Evolutionary conservation across 2,113 vertebrate species (phyloP), one percentile per base, ranked within the genome.

Genomic region (Penelope pileata): DNA sequence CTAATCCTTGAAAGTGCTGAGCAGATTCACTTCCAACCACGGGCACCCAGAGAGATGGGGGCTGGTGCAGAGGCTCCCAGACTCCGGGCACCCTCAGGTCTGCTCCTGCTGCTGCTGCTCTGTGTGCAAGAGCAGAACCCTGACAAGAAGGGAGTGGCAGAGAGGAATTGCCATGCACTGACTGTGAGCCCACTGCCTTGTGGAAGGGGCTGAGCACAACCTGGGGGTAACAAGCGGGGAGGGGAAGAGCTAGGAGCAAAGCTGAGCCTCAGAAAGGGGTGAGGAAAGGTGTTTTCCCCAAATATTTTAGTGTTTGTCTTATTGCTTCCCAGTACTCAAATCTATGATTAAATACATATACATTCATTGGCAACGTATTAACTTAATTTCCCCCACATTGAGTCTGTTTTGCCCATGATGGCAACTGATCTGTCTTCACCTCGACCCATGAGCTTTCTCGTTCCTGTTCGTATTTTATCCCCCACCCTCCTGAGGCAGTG

Each of bases 111-210:
- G 36, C 64, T 86, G 76, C 16, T n/a, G n/a, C n/a, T n/a, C n/a
- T n/a, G 23, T 1, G 1, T 27, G 17, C 4, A n/a, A 24, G 13
- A 58, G 54, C 0, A 1, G 50, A 69, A 80, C 38, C 9, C 5
- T 7, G 32, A 40, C 29, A 34, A 66, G 43, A 38, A 43, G n/a
- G 50, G 17, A 81, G 45, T 45, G 74, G 50, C 54, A 69, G 68
- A 67, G 68, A 34, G n/a, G n/a, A 81, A 5, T 30, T 70, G n/a
- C 26, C 9, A 9, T 17, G 9, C 12, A 5, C 26, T n/a, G n/a
- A 16, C 12, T 0, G 0, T 5, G 21, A 91, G 4, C 21, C n/a
- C 2, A 0, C 22, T 30, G 1, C 54, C 17, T 3, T 1, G 1
- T 36, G 69, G 54, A 36, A 51, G 63, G n/a, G 16, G 34, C 64